Evolutionary conservation across 2,888 invertebrate genomes (phyloP).

Genomic region (Eupithecia insigniata): DNA sequence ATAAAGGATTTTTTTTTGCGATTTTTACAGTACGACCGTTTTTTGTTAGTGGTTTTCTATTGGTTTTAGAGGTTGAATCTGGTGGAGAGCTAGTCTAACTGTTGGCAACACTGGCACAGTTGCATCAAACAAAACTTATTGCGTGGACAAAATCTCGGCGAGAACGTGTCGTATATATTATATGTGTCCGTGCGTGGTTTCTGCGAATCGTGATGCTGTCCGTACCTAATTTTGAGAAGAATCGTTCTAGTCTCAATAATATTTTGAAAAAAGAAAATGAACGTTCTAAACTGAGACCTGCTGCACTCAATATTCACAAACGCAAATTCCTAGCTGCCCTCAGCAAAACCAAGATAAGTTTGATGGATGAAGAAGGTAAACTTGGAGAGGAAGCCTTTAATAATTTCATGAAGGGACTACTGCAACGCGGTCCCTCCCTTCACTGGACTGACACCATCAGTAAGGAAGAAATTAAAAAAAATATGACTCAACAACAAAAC

Average conservation of each 20-base stretch:
- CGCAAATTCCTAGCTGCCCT: conserved; percentile 19
- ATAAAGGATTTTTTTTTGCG: too few species aligned
- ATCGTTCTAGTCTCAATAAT: background rate
- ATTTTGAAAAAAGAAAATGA: background rate
- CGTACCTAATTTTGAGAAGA: background rate
- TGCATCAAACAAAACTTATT: too few species aligned
- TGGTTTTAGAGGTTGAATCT: too few species aligned
- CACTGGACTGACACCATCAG: conserved; percentile 10
- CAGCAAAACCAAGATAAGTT: conserved; percentile 13
- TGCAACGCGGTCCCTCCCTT: background rate
- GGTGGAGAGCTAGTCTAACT: too few species aligned
- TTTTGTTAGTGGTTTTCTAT: too few species aligned
- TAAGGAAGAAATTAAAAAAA: background rate
- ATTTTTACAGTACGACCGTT: too few species aligned
- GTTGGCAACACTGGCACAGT: too few species aligned
- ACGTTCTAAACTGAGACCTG: background rate
- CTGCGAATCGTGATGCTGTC: background rate
- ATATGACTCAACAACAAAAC: conserved; percentile 12
- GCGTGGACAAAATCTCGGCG: too few species aligned
- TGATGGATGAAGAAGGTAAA: conserved; percentile 6
- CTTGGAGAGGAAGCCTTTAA: background rate
- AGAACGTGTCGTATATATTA: background rate
- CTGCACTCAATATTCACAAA: conserved; percentile 13
- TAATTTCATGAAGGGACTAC: background rate
- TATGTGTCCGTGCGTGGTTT: background rate